Base-by-base conservation (phyloP, 2,797 vertebrate genomes). In the Distichodus sexfasciatus region DNA sequence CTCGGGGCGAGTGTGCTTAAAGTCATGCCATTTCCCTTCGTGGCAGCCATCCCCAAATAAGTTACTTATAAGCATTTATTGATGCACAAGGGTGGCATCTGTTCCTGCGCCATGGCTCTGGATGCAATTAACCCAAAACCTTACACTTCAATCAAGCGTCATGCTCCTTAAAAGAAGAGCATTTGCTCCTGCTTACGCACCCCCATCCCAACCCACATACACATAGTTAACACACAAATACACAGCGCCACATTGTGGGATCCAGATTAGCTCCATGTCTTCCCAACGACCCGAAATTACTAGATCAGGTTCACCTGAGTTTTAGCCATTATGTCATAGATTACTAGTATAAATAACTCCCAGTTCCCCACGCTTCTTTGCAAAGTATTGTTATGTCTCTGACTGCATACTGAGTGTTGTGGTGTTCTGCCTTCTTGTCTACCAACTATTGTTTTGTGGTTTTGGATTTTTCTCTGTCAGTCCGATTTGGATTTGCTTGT, bases 1-100 rank as follows among this genome's bases (percentile, higher is more conserved):
- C 91, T 80, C 74, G 43, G 76, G 90, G 87, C 87, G 29, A 78
- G 82, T 85, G 85, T 83, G 88, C 88, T 90, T 89, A 87, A 90
- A 92, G 89, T 89, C 85, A 89, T 89, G 89, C 88, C 87, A 88
- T 91, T 91, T 92, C 88, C 89, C 88, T 88, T 87, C 88, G 87
- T 91, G 88, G 88, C 86, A 90, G 88, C 84, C 87, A 86, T 85
- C 84, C 80, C 87, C 89, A 93, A 92, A 93, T 90, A 91, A 91
- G 90, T 92, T 87, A 92, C 90, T 91, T 90, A 90, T 88, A 88
- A 90, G 89, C 85, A 90, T 89, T 92, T 91, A 92, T 90, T 89
- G 90, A 91, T 88, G 90, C 88, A 90, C 87, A 88, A 90, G 86
- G 87, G 87, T 88, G 89, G 87, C 89, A 92, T 92, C 89, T 90